Conservation (phyloP, 2,797 vertebrate species). For the Phoxinus dragarum region DNA sequence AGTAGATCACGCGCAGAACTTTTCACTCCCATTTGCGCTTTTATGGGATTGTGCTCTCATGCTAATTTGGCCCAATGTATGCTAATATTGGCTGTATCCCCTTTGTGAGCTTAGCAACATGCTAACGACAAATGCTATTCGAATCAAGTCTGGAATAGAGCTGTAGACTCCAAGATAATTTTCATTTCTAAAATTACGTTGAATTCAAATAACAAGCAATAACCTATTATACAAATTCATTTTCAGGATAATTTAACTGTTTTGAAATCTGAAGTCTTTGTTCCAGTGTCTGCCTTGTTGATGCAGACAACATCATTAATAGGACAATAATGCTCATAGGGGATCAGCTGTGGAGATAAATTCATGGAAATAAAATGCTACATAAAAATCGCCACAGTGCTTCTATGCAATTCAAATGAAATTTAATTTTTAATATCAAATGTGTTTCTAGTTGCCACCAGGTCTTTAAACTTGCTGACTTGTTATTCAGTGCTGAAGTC, state of each 20-base stretch:
- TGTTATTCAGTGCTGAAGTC: conserved; percentile 29
- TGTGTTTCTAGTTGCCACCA: conserved; percentile 12
- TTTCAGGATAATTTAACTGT: neutral
- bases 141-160: neutral
- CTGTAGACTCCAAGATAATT: no score
- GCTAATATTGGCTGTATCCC: neutral
- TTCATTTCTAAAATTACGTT: neutral
- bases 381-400: conserved; percentile 15
- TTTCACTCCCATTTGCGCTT: no score
- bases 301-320: conserved; percentile 26
- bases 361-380: conserved; percentile 15
- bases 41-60: no score
- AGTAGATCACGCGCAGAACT: neutral
- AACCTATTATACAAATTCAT: neutral
- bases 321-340: conserved; percentile 3
- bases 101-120: neutral
- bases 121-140: neutral
- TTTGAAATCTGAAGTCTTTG: neutral
- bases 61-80: neutral
- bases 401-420: conserved; percentile 43
- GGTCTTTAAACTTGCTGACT: conserved; percentile 45
- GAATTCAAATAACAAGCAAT: neutral
- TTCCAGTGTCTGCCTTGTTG: conserved; percentile 9
- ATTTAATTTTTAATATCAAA: conserved; percentile 45
- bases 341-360: conserved; percentile 12